Base-by-base conservation (phyloP, 1,140 invertebrate species). In the Drosophila miranda region DNA sequence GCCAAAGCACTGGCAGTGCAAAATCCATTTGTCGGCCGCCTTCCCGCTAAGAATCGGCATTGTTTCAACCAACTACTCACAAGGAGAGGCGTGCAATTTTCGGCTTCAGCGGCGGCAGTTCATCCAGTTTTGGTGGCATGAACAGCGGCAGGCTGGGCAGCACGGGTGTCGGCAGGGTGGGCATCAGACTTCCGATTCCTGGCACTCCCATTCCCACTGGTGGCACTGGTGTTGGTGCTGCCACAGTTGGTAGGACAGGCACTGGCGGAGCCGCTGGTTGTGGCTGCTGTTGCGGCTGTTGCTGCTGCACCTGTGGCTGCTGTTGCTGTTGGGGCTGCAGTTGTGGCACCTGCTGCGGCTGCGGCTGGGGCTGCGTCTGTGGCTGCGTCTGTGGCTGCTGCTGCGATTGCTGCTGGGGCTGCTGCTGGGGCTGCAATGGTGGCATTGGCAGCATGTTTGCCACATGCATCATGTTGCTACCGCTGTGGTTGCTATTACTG, bases 11-110 rank as follows among this genome's bases (percentile, higher is more conserved):
- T 56, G 13, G 57, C 6, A 11, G 42, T 60, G 30, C 51, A 53
- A 23, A 59, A 59, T 78, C 68, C 68, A 78, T 38, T 38, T 38
- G 61, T 84, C 77, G 77, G 82, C 82, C 81, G 75, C 77, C 57
- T 70, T 69, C 57, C 50, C 34, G 49, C 57, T 61, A 70, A 73
- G 86, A 64, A 72, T 87, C 70, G 82, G 83, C 81, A 79, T 84
- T 90, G 81, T 78, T 38, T 91, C 86, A 91, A 90, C 88, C 89
- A 89, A 91, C 90, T 91, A 91, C 90, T 91, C 90, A 91, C 90
- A 91, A 91, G 86, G 87, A 90, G 84, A 90, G 89, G 61, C 90
- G 90, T 77, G 90, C 89, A 54, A 91, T 84, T 87, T 91, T 91
- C 38, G 89, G 87, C 72, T 90, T 91, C 46, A 89, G 89, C 50